Evolutionary conservation across 1,140 invertebrate genomes (phyloP).

Genomic region (Hermatobates lingyangjiaoensis): DNA sequence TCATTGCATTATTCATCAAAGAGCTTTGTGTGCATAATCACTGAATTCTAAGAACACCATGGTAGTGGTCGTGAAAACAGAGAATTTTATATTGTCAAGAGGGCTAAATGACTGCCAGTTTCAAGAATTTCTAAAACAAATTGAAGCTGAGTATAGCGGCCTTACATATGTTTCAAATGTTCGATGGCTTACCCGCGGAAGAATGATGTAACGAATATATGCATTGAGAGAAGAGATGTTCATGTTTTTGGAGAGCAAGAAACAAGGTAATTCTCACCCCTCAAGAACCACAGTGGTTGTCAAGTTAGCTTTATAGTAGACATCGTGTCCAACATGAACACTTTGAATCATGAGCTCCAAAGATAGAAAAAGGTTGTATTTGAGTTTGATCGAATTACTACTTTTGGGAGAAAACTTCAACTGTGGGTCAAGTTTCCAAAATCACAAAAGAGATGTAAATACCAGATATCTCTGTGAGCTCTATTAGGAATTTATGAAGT

Average conservation of each 20-base stretch:
- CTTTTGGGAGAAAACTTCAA: conserved; percentile 13
- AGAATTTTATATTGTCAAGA: too few relatives aligned
- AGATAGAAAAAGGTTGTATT: conserved; percentile 12
- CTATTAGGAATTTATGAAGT: background rate
- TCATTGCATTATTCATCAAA: conserved; percentile 23
- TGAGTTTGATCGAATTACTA: conserved; percentile 11
- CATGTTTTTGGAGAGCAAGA: background rate
- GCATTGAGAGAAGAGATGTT: background rate
- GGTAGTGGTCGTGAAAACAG: conserved; percentile 18
- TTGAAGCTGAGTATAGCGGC: conserved; percentile 20
- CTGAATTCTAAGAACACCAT: conserved; percentile 20
- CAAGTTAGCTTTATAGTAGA: conserved; percentile 6
- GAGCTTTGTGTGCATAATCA: conserved; percentile 18
- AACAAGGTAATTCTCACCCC: conserved; percentile 12
- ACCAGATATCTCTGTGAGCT: background rate
- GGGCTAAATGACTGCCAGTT: conserved; percentile 21
- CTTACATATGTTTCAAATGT: conserved; percentile 14
- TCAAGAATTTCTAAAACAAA: conserved; percentile 20
- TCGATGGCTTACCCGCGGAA: conserved; percentile 19
- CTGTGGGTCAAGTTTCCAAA: conserved; percentile 6
- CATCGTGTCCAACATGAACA: background rate
- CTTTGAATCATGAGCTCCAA: conserved; percentile 4
- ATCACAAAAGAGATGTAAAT: background rate
- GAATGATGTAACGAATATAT: conserved; percentile 15
- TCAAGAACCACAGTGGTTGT: conserved; percentile 9